A percentile compares a stretch with the other conserved stretches of the same genome.
These are phyloP conservation scores for Lagopus leucura DNA, from an alignment of 2,113 vertebrate genomes.

Conservation along the genomic window DNA sequence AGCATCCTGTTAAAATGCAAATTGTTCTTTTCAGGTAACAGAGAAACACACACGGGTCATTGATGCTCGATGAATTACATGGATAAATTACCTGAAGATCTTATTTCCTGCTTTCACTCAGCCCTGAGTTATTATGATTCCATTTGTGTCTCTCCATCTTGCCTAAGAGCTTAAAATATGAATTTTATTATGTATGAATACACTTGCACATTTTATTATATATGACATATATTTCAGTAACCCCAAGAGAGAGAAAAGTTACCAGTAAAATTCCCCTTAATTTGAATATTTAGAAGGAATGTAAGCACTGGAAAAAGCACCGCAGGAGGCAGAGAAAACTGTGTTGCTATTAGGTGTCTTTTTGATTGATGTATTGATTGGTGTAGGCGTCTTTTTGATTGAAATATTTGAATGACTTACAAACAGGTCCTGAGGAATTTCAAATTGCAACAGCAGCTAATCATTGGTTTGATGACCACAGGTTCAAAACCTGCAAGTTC, in stretches of 20 bases:
- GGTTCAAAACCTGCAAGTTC: neutral
- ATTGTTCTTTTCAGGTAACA: neutral
- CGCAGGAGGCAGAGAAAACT: neutral
- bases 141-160: neutral
- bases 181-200: neutral
- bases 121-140: neutral
- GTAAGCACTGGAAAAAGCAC: neutral
- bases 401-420: neutral
- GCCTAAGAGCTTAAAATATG: neutral
- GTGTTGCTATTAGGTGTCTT: neutral
- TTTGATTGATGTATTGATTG: neutral
- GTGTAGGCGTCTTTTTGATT: neutral
- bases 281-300: neutral
- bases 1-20: neutral
- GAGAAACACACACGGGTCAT: neutral
- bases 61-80: neutral
- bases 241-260: neutral
- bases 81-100: neutral
- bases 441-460: neutral
- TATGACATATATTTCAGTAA: neutral
- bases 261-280: neutral
- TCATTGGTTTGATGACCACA: neutral
- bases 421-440: neutral
- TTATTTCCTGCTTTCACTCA: neutral
- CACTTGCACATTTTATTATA: neutral